Base-by-base conservation (phyloP, 1,140 invertebrate species). In the Hormaphis cornu region DNA sequence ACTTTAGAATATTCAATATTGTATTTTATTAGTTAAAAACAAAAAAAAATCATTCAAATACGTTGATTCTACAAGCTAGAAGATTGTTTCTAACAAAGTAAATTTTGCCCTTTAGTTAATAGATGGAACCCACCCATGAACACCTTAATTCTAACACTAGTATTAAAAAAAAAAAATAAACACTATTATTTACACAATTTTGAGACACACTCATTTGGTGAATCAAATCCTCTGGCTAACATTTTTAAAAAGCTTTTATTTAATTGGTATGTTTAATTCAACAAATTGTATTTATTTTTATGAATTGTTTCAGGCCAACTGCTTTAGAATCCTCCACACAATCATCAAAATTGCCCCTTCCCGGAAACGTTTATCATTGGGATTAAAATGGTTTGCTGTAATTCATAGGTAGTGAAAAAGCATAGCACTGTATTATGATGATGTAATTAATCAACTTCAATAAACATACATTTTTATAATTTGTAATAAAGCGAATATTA, bases 341-440 rank as follows among this genome's bases (percentile, higher is more conserved):
- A n/a, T n/a, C 59, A 33, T 20, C 42, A 30, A 46, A 48, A 48
- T 30, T 35, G 5, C 59, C 59, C 16, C 42, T 63, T 48, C 59
- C 59, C 7, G 59, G 59, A 63, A 63, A 63, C 46, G 42, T 63
- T 22, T 48, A 22, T 12, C 44, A 48, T 10, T 63, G 59, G 59
- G 59, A 63, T 63, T 63, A 30, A 33, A 61, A 37, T 56, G 14
- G 4, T 37, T 10, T 56, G 8, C 16, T 44, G 16, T 44, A 44
- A 18, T 50, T 28, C 30, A 18, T 30, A 9, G 16, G 33, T 37
- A 56, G 18, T 24, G 30, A 8, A 37, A 37, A 56, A 37, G 20
- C 24, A 37, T 37, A 16, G 33, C 5, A 35, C 24, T 37, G 22
- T 53, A 33, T 9, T n/a, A n/a, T 9, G 4, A 53, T 56, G 4